Evolutionary conservation across 2,113 vertebrate genomes (phyloP), one percentile per base, ranked within the genome.

Genomic region (Protomyctophum bolini): DNA sequence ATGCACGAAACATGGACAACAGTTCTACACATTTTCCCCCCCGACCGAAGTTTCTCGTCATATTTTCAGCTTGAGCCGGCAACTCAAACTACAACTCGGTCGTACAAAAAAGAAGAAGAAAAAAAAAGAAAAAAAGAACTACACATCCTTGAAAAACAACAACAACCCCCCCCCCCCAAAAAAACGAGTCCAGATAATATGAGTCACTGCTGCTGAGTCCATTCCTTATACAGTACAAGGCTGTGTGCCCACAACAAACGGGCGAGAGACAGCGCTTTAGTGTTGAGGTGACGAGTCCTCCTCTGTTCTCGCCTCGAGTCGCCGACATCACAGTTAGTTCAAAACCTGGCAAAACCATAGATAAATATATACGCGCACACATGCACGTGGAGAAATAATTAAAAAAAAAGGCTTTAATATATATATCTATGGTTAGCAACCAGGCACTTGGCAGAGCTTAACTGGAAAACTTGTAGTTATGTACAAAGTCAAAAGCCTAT

Each of bases 361-460:
- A 91, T 90, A 91, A 72, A 91, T 88, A 88, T 87, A 66, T 51
- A 46, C 41, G 14, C 6, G 46, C 12, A 57, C 15, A 51, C 21
- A 59, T 33, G 84, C 68, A 59, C 6, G 33, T 14, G 51, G 51
- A 56, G 75, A 75, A 77, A 79, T 29, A 72, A 82, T 51, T 55
- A 21, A 50, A 72, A 77, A 73, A 76, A 83, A 74, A 73, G 59
- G n/a, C 64, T 45, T 29, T 58, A 1, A 89, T 88, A 90, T 90
- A 91, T 88, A 86, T 82, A 91, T 91, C 88, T 91, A 90, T 91
- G 90, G 90, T 90, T 86, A 76, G 68, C 75, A 81, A 87, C 90
- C 89, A 91, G 90, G 90, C 90, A 91, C 88, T 91, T 91, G 88
- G 87, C 86, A 88, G 83, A 86, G 58, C 68, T 87, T 29, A 80